These are phyloP conservation scores for Pica pica DNA, from an alignment of 2,113 vertebrate genomes.

Conservation along the genomic window DNA sequence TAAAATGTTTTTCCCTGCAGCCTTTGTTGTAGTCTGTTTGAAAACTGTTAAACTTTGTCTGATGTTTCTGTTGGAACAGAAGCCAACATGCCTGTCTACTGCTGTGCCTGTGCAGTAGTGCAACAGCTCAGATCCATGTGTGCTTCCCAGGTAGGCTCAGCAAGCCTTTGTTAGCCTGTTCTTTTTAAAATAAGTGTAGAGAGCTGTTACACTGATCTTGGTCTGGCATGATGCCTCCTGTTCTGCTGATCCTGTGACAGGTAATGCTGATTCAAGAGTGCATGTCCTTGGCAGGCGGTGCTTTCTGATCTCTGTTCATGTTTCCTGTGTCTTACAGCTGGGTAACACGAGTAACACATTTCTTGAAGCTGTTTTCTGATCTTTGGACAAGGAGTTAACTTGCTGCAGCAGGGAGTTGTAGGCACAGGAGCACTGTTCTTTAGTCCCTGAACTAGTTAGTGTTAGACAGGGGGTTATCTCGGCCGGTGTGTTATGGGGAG, in stretches of 20 bases:
- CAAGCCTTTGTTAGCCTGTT: neutral
- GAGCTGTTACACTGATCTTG: neutral
- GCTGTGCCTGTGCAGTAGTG: neutral
- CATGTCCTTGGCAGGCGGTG: accelerated
- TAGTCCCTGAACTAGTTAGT: neutral
- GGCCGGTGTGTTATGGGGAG: accelerated
- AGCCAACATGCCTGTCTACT: neutral
- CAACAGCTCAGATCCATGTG: neutral
- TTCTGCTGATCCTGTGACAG: neutral
- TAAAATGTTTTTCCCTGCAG: constrained; percentile 69
- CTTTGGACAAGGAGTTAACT: neutral
- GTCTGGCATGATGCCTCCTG: neutral
- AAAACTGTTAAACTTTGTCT: constrained; percentile 24
- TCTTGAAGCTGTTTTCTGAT: neutral
- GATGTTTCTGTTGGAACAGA: constrained; percentile 7
- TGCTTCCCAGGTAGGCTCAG: neutral
- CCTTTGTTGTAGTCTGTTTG: constrained; percentile 61
- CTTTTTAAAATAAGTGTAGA: neutral
- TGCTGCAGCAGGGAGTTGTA: neutral
- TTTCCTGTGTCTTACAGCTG: neutral
- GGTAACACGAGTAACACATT: accelerated
- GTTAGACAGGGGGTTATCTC: neutral
- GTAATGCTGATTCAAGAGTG: neutral
- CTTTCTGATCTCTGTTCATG: neutral
- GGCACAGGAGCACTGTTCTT: neutral